Evolutionary conservation across 2,113 vertebrate species (phyloP).

Genomic region (Xenus cinereus): DNA sequence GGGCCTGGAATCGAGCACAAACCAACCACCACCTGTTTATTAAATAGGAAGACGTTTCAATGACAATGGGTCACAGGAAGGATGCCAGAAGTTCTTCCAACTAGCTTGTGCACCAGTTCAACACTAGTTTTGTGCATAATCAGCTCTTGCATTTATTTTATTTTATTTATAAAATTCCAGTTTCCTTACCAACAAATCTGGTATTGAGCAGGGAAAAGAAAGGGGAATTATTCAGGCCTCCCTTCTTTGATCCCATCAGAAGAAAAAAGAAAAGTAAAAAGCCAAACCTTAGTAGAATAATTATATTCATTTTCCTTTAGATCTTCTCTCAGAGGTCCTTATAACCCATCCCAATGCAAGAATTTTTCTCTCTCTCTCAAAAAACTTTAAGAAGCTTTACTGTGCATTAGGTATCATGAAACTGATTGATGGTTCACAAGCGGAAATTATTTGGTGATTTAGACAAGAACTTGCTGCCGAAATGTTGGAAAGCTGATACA

Average conservation of each 20-base stretch:
- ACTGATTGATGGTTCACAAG: not conserved
- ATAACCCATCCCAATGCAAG: not conserved
- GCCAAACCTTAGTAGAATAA: not conserved
- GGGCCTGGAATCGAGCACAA: not conserved
- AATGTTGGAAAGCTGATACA: not conserved
- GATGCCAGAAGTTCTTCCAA: not conserved
- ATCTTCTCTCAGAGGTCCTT: not conserved
- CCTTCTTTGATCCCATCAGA: not conserved
- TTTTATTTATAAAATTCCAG: not conserved
- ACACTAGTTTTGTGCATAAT: not conserved
- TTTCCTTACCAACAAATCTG: not conserved
- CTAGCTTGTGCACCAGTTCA: not conserved
- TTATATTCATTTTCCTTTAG: not conserved
- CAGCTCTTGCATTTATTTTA: not conserved
- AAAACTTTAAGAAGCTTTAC: not conserved
- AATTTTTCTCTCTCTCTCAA: not conserved
- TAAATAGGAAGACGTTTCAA: not conserved
- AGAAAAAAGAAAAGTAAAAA: not conserved
- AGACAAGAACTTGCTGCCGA: not conserved
- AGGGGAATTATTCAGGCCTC: not conserved
- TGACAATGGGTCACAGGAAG: not conserved
- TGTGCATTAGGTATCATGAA: not conserved
- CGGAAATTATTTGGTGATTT: not conserved
- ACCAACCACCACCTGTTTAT: not conserved
- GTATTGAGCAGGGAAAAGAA: not conserved